Conservation (phyloP, 2,113 vertebrate species). For the Malurus cyaneus region DNA sequence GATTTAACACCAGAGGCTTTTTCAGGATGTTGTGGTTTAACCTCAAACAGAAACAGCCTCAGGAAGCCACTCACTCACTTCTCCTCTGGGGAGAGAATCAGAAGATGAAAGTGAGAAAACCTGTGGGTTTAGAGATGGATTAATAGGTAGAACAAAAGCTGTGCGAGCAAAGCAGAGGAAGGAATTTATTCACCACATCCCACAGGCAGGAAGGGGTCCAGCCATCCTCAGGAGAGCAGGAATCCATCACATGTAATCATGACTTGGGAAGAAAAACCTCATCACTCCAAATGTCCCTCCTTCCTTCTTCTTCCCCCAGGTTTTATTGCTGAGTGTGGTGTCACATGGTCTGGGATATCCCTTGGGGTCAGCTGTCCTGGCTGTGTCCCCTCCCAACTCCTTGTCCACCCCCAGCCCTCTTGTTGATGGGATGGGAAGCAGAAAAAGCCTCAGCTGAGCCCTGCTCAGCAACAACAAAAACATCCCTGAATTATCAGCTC, state of each 20-base stretch:
- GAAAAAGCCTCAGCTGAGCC: accelerated
- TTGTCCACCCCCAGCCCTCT: background rate
- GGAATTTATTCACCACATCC: background rate
- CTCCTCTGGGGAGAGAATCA: background rate
- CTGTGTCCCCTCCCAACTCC: background rate
- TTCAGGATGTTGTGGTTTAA: background rate
- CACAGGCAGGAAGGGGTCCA: background rate
- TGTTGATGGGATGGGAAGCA: accelerated
- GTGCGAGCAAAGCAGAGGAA: background rate
- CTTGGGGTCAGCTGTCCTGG: background rate
- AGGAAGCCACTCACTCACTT: background rate
- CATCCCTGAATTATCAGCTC: background rate
- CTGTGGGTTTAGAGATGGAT: background rate
- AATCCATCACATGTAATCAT: background rate
- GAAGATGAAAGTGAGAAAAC: background rate
- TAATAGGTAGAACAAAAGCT: background rate
- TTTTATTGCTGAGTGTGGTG: background rate
- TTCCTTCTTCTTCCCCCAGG: background rate
- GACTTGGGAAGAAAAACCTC: background rate
- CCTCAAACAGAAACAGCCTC: background rate
- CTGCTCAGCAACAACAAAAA: background rate
- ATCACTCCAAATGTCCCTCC: background rate
- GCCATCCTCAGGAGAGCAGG: background rate
- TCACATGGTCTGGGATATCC: background rate
- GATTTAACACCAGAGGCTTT: background rate